Conservation (phyloP, 2,797 vertebrate genomes). For the Malurus splendens region DNA sequence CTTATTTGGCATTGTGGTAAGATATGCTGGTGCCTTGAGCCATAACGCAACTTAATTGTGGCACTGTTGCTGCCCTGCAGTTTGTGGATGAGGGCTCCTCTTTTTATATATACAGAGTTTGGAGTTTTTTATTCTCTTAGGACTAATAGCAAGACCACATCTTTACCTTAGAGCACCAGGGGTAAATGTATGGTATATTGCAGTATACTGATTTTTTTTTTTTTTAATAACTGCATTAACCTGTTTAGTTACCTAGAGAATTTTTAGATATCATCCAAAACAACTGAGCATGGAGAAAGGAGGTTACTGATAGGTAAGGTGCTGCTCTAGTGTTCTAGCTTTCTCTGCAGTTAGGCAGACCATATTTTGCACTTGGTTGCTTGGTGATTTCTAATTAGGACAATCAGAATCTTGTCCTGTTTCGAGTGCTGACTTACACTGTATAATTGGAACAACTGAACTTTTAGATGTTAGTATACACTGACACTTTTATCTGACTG, state of each 20-base stretch:
- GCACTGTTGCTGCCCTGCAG: rapidly evolving
- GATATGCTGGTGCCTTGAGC: neutral
- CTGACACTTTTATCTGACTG: neutral
- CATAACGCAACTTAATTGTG: neutral
- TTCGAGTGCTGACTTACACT: neutral
- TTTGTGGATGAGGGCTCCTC: neutral
- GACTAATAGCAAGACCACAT: neutral
- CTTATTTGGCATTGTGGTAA: neutral
- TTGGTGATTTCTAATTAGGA: neutral
- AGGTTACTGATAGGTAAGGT: neutral
- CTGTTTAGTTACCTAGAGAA: neutral
- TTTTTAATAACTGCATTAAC: neutral
- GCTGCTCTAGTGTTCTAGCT: neutral
- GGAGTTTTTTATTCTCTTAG: neutral
- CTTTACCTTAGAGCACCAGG: neutral
- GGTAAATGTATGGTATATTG: neutral
- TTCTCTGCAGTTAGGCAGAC: neutral
- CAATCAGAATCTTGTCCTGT: neutral
- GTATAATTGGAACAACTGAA: neutral
- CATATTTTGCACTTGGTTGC: neutral
- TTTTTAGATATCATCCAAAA: neutral
- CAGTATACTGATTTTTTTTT: neutral
- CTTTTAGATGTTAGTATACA: neutral
- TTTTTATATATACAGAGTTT: neutral
- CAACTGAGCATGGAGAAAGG: neutral